Base-by-base conservation (phyloP, 1,140 invertebrate species). In the Copidosoma floridanum region DNA sequence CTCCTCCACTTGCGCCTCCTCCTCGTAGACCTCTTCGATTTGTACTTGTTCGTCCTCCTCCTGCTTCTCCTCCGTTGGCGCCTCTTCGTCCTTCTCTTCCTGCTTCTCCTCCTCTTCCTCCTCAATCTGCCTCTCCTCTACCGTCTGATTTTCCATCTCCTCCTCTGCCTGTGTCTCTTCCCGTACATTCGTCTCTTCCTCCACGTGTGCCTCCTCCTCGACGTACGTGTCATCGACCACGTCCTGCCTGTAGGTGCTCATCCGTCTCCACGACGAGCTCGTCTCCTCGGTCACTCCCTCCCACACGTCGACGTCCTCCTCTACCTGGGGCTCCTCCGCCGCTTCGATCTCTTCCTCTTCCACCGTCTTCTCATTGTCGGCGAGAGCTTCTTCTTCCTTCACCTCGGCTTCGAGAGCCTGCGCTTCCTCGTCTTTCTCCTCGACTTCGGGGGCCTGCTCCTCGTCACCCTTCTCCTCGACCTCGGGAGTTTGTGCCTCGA, bases 271-370 rank as follows among this genome's bases (percentile, higher is more conserved):
- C 32, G 32, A 14, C 14, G 32, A 8, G 32, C 7, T 37, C 32
- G 32, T 37, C 32, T 10, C 41, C 14, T 46, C 16, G 16, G 10
- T 24, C 43, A 7, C 43, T 8, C 8, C 43, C 20, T 46, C 43
- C 27, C 7, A 7, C 27, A 29, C 47, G 8, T 50, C 47, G 32
- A 50, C 41, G 12, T 27, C 40, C 40, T 53, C 50, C 4, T 54
- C 32, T 2, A 41, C 7, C 8, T 44, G 32, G 20, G 20, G 26
- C 18, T 35, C 53, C 11, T 70, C 68, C 26, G 70, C 68, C 14
- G 65, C 52, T 21, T 68, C 54, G 1, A 44, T 16, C 8, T 11
- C 29, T 5, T 55, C 16, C 4, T 16, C n/a, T 6, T 61, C 44
- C 8, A 1, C 44, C 8, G 14, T 5, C 21, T 29, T 11, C 18